Conservation (phyloP, 2,113 vertebrate genomes). For the Rhagologus leucostigma region DNA sequence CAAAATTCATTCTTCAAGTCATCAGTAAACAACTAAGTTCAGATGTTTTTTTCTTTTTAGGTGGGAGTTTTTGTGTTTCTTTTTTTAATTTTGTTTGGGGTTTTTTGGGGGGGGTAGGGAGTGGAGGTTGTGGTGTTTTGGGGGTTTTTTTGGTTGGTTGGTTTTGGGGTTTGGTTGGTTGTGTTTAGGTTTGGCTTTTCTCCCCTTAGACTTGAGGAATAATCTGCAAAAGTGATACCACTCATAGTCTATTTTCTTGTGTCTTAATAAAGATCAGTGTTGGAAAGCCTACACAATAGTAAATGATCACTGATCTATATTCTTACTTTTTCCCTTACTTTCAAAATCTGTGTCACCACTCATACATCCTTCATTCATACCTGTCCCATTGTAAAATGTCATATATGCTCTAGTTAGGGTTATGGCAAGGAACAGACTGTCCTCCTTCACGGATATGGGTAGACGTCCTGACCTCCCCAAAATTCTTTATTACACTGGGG, state of each 20-base stretch:
- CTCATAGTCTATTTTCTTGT: neutral
- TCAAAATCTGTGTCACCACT: neutral
- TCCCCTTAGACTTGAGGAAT: neutral
- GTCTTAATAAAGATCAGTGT: neutral
- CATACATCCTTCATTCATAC: neutral
- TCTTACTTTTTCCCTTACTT: neutral
- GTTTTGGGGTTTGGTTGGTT: neutral
- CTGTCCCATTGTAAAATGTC: neutral
- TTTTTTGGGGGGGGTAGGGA: rapidly evolving
- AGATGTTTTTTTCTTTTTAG: rapidly evolving
- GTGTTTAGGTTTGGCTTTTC: neutral
- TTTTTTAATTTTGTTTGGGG: rapidly evolving
- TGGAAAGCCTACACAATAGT: neutral
- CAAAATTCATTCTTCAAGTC: neutral
- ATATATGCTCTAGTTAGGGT: neutral
- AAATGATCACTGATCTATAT: neutral
- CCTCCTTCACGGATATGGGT: neutral
- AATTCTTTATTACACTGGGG: rapidly evolving
- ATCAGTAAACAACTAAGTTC: neutral
- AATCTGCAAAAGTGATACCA: neutral
- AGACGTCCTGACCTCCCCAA: neutral
- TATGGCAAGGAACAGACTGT: neutral
- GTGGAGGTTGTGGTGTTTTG: neutral
- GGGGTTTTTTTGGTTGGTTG: rapidly evolving
- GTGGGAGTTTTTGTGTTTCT: rapidly evolving